Evolutionary conservation across 2,797 vertebrate genomes (phyloP), one percentile per base, ranked within the genome.

Genomic region (Selene dorsalis): DNA sequence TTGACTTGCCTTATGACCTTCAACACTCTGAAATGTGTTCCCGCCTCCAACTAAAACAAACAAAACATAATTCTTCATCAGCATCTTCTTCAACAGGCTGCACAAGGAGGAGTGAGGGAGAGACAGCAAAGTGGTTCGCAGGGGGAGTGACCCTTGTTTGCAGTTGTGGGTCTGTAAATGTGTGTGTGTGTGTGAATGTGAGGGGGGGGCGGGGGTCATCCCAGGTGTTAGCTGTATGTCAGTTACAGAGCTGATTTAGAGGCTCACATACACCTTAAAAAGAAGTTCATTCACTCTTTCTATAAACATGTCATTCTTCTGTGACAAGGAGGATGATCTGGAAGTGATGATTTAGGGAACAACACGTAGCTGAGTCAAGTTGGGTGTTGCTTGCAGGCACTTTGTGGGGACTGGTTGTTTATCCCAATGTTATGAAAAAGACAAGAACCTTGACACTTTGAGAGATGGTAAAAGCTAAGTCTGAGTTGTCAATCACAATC

Each of bases 11-110:
- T 89, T 82, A 63, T 92, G 91, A 93, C 92, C 93, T 89, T 73
- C 87, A 85, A 87, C 87, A 66, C 87, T 47, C 50, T 93, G 91
- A 95, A 94, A 93, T 95, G 93, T 93, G 92, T 93, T 92, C 91
- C 89, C 39, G 69, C 90, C 90, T 89, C 87, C 26, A 94, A 94
- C 89, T 89, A 93, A 94, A 95, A 93, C 94, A 94, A 95, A 95
- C 93, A 95, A 81, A 89, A 77, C 93, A 93, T 94, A 90, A 91
- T 89, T 95, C 94, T 94, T 92, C 83, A 92, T 94, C 92, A 88
- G 82, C 88, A 91, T 87, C 80, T 84, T 91, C 84, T 77, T 76
- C 84, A 87, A 85, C 88, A 79, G 60, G 77, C 67, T 18, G 85
- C 83, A 87, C 72, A 80, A 82, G 74, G 74, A 43, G 50, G 73